phyloP scores from a whole-genome alignment of 35 echinoderm and acorn worm species.

The Apostichopus parvimensis region DNA sequence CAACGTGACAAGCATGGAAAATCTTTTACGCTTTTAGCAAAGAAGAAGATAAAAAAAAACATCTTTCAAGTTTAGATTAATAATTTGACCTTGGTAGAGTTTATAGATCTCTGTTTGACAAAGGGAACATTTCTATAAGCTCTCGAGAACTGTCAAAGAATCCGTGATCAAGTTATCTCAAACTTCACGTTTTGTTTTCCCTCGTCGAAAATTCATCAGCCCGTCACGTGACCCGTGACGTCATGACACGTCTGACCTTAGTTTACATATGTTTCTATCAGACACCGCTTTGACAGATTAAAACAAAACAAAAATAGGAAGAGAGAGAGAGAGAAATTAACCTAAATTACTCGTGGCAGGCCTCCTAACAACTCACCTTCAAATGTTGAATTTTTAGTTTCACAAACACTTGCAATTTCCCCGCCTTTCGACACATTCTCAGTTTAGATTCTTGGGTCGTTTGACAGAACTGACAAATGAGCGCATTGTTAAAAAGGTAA shows the following conservation, averaged over 20 bases:
- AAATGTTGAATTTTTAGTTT: slow-evolving; percentile 44
- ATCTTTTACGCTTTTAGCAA: no score
- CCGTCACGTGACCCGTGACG: slow-evolving; percentile 44
- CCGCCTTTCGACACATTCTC: slow-evolving; percentile 24
- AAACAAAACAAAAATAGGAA: not conserved
- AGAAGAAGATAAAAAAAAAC: no score
- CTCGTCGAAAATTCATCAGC: not conserved
- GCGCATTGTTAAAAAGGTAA: slow-evolving; percentile 36
- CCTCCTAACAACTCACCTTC: slow-evolving; percentile 29
- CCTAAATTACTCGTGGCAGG: slow-evolving; percentile 48
- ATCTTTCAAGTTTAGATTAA: not conserved
- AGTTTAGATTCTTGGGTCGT: slow-evolving; percentile 10
- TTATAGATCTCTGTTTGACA: not conserved
- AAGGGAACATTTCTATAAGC: not conserved
- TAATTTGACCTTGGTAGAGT: slow-evolving; percentile 9
- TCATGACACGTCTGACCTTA: slow-evolving; percentile 11
- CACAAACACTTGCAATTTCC: slow-evolving; percentile 18
- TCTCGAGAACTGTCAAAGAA: not conserved
- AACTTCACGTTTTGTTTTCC: not conserved
- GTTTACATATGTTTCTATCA: slow-evolving; percentile 5
- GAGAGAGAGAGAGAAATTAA: slow-evolving; percentile 7
- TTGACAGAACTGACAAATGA: slow-evolving; percentile 5
- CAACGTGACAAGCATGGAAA: not conserved
- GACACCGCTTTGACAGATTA: slow-evolving; percentile 10
- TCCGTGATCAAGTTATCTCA: not conserved